Evolutionary conservation across 2,113 vertebrate genomes (phyloP).

Genomic region (Puntigrus tetrazona): DNA sequence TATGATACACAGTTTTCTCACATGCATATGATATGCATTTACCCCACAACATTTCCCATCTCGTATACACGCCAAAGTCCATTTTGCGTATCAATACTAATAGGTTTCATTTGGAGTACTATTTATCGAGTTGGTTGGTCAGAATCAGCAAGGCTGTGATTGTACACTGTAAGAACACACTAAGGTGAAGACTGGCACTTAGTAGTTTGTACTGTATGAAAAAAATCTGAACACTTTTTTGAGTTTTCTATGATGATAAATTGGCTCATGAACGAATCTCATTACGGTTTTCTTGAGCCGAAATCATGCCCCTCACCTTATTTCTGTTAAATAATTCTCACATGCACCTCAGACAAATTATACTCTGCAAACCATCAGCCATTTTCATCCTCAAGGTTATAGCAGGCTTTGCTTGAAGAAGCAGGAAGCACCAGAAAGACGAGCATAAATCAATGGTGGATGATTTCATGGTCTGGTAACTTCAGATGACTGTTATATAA

Average conservation of each 20-base stretch:
- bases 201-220: no score
- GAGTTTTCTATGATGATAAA: not conserved
- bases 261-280: not conserved
- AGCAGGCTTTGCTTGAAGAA: not conserved
- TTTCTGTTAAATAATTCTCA: slow-evolving; percentile 28
- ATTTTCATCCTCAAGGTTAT: slow-evolving; percentile 38
- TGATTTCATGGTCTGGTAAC: slow-evolving; percentile 26
- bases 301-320: not conserved
- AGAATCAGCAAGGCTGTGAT: not conserved
- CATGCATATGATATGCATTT: no score
- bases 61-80: no score
- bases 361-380: slow-evolving; percentile 4
- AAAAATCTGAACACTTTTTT: not conserved
- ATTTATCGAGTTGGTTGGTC: no score
- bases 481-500: slow-evolving; percentile 26
- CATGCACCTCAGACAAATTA: slow-evolving; percentile 37
- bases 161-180: not conserved
- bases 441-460: slow-evolving; percentile 38
- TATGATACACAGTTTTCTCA: no score
- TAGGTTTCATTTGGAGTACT: no score
- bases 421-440: not conserved
- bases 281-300: not conserved
- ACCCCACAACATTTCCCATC: no score
- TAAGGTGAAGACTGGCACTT: not conserved
- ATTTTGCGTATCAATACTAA: no score